Conservation (phyloP, 2,113 vertebrate species). For the Crocuta crocuta region DNA sequence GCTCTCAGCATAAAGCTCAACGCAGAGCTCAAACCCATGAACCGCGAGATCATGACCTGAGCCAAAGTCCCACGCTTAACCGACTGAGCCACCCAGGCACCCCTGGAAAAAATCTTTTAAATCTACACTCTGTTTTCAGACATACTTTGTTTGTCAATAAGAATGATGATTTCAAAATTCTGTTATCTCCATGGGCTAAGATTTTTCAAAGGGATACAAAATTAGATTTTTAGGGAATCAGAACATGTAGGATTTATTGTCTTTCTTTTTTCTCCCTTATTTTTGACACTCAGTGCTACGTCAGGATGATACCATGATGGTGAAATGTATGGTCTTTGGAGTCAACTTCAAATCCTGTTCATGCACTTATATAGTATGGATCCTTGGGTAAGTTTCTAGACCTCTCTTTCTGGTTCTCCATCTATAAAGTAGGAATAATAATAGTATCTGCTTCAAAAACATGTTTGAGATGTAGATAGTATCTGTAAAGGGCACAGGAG, state of each 20-base stretch:
- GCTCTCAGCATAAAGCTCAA: no score
- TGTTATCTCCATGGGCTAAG: neutral
- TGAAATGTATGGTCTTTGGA: neutral
- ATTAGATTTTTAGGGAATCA: neutral
- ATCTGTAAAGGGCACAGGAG: neutral
- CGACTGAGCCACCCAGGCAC: no score
- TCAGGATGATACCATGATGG: neutral
- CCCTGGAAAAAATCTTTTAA: neutral
- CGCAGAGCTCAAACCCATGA: no score
- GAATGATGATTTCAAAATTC: slow-evolving; percentile 15
- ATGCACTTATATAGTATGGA: neutral
- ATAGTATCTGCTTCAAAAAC: neutral
- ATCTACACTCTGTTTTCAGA: neutral
- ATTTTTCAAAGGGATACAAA: neutral
- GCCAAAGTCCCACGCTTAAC: no score
- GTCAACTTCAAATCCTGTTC: neutral
- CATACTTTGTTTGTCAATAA: neutral
- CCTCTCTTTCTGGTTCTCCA: neutral
- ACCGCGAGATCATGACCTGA: no score
- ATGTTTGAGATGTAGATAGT: neutral
- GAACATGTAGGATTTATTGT: neutral
- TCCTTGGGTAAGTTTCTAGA: neutral
- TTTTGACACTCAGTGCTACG: neutral
- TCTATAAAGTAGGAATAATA: neutral
- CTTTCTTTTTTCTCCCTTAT: neutral